Conservation (phyloP, 2,797 vertebrate species). For the Girardinus metallicus region DNA sequence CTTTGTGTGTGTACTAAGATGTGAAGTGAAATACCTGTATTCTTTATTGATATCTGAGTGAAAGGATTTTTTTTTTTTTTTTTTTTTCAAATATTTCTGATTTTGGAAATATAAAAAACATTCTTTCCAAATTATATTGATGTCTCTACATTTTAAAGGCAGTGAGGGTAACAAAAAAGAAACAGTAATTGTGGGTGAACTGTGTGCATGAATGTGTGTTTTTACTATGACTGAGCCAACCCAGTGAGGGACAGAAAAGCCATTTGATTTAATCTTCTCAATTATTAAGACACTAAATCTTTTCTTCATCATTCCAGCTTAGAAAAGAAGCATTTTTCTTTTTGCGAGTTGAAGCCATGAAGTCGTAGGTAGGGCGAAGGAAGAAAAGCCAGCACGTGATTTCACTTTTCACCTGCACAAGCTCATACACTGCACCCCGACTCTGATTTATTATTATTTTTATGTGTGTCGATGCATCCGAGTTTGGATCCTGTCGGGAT, state of each 20-base stretch:
- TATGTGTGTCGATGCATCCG: constrained; percentile 39
- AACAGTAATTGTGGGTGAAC: constrained; percentile 13
- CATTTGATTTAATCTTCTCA: constrained; percentile 61
- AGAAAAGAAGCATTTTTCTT: constrained; percentile 35
- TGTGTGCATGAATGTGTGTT: constrained; percentile 38
- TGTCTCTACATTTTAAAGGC: constrained; percentile 20
- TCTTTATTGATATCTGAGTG: constrained; percentile 19
- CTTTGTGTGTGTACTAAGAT: constrained; percentile 29
- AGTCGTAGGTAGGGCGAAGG: constrained; percentile 5
- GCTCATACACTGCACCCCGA: neutral
- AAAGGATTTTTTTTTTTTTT: constrained; percentile 6
- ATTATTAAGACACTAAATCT: constrained; percentile 47
- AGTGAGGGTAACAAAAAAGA: constrained; percentile 9
- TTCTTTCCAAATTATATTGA: constrained; percentile 32
- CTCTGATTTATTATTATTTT: constrained; percentile 26
- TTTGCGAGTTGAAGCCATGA: constrained; percentile 54
- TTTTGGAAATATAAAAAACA: constrained; percentile 40
- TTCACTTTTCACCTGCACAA: constrained; percentile 36
- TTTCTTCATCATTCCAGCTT: constrained; percentile 43
- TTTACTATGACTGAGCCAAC: constrained; percentile 71
- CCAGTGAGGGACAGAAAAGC: constrained; percentile 63
- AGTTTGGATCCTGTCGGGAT: constrained; percentile 37
- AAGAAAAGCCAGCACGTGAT: constrained; percentile 33
- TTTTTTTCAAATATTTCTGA: neutral
- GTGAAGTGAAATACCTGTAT: constrained; percentile 21